phyloP scores from a whole-genome alignment of 1,140 invertebrate genomes.

The Anastrepha obliqua region DNA sequence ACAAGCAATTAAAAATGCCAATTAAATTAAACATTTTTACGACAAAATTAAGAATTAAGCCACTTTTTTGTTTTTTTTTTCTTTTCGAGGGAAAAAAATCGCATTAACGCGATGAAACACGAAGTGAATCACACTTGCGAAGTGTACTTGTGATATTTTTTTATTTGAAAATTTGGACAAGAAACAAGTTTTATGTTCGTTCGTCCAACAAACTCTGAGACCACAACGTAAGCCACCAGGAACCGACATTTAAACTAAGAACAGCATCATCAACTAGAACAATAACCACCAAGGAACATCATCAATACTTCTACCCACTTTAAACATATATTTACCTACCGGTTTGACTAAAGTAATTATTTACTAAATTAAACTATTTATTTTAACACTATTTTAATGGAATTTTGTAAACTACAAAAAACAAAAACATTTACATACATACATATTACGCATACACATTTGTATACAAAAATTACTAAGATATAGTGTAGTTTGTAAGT shows the following conservation, averaged over 20 bases:
- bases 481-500: slow-evolving; percentile 2
- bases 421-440: neutral
- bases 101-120: slow-evolving; percentile 13
- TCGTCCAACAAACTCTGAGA: neutral
- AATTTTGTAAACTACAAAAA: slow-evolving; percentile 13
- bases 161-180: slow-evolving; percentile 51
- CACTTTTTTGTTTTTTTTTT: neutral
- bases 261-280: slow-evolving; percentile 38
- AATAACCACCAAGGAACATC: slow-evolving; percentile 42
- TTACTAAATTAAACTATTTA: slow-evolving; percentile 44
- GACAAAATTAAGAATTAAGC: slow-evolving; percentile 34
- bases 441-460: neutral
- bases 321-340: slow-evolving; percentile 35
- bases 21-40: slow-evolving; percentile 37
- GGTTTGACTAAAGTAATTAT: neutral
- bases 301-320: slow-evolving; percentile 44
- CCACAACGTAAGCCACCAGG: neutral
- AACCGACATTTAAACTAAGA: slow-evolving; percentile 17
- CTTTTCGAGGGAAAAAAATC: neutral
- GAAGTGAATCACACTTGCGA: slow-evolving; percentile 53
- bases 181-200: neutral
- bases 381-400: slow-evolving; percentile 33
- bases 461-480: slow-evolving; percentile 18
- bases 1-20: slow-evolving; percentile 38
- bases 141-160: slow-evolving; percentile 58